Percentiles rank a stretch among this genome's conserved stretches.
Conservation (phyloP, 2,113 vertebrate genomes). For the Takifugu bimaculatus region DNA sequence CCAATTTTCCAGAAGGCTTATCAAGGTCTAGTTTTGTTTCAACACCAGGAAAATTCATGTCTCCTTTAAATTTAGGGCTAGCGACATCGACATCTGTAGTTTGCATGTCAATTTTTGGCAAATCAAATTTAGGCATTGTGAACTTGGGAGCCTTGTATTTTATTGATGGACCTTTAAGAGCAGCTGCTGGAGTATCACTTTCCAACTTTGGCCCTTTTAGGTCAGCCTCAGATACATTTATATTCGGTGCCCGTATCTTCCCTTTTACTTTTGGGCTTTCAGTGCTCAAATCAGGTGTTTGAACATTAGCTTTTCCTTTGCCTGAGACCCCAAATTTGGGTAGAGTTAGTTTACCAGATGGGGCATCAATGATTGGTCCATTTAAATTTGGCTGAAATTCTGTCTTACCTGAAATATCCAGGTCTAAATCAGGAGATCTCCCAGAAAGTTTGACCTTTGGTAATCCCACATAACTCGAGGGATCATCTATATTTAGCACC, state of each 20-base stretch:
- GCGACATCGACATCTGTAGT: slow-evolving; percentile 18
- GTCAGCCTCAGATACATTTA: slow-evolving; percentile 24
- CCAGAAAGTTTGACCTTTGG: slow-evolving; percentile 26
- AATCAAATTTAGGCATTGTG: slow-evolving; percentile 56
- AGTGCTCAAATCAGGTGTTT: slow-evolving; percentile 30
- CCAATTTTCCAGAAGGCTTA: slow-evolving; percentile 20
- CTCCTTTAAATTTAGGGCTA: slow-evolving; percentile 20
- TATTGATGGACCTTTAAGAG: slow-evolving; percentile 22
- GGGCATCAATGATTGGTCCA: slow-evolving; percentile 31
- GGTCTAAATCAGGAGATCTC: slow-evolving; percentile 24
- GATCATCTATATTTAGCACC: slow-evolving; percentile 54
- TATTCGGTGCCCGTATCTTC: slow-evolving; percentile 19
- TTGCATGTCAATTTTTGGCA: slow-evolving; percentile 28
- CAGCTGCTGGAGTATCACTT: slow-evolving; percentile 22
- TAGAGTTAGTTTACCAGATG: slow-evolving; percentile 26
- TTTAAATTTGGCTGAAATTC: slow-evolving; percentile 26
- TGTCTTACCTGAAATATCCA: slow-evolving; percentile 27
- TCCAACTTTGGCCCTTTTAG: slow-evolving; percentile 20
- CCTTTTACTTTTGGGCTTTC: slow-evolving; percentile 42
- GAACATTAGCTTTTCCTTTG: slow-evolving; percentile 11
- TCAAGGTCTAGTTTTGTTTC: slow-evolving; percentile 21
- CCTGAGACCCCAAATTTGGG: slow-evolving; percentile 30
- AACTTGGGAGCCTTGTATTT: slow-evolving; percentile 57
- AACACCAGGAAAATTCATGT: slow-evolving; percentile 3
- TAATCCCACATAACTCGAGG: slow-evolving; percentile 20